A percentile compares a stretch with the other conserved stretches of the same genome.
Evolutionary conservation across 2,113 vertebrate genomes (phyloP).

Genomic region (Ivindomyrus marchei): DNA sequence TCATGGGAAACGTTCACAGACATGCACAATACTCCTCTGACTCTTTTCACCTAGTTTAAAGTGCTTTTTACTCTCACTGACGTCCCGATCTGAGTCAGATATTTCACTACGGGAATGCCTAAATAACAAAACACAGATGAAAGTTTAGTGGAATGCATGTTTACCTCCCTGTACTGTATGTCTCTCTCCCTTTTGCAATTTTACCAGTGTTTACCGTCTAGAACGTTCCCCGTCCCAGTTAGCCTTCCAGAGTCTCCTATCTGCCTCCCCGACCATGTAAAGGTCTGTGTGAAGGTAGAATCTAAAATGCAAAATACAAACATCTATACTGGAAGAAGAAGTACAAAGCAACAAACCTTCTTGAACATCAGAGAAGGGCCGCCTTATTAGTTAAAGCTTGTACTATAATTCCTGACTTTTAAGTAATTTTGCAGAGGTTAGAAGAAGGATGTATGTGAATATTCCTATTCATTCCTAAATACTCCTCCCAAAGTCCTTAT

Average conservation of each 20-base stretch:
- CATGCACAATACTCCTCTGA: background rate
- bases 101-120: background rate
- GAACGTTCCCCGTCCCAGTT: background rate
- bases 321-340: background rate
- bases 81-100: background rate
- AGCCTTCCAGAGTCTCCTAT: background rate
- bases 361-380: background rate
- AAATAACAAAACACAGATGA: background rate
- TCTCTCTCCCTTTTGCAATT: background rate
- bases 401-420: background rate
- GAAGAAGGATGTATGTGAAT: background rate
- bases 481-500: background rate
- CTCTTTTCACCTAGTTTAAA: background rate
- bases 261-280: background rate
- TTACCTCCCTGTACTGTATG: background rate
- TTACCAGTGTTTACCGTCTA: background rate
- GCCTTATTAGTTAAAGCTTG: background rate
- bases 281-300: background rate
- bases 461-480: background rate
- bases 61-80: background rate
- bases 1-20: background rate
- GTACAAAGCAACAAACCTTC: background rate
- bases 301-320: background rate
- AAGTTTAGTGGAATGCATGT: background rate
- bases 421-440: background rate